Percentiles rank a stretch among this genome's conserved stretches.
phyloP scores from a whole-genome alignment of 1,140 invertebrate species.

The Pseudomyrmex concolor region DNA sequence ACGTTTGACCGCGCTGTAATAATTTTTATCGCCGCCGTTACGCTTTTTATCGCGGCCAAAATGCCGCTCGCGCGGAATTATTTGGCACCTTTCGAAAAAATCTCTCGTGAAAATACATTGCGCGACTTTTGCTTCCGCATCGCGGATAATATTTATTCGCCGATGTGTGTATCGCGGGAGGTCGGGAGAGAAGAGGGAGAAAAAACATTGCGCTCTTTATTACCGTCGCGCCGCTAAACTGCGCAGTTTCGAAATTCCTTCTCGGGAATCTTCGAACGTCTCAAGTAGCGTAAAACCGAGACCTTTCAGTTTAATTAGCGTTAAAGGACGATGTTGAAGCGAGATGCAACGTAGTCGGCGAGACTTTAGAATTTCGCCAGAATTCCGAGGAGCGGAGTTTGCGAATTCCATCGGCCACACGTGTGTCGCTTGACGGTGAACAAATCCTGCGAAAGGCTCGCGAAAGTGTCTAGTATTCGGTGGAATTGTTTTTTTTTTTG shows the following conservation, averaged over 20 bases:
- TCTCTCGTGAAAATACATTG: constrained; percentile 32
- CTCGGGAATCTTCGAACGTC: constrained; percentile 31
- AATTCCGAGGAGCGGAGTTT: constrained; percentile 6
- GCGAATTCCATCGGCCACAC: constrained; percentile 1
- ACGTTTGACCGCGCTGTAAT: constrained; percentile 58
- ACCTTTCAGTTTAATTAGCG: constrained; percentile 38
- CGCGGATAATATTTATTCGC: constrained; percentile 42
- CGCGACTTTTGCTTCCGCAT: constrained; percentile 25
- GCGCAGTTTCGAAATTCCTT: constrained; percentile 37
- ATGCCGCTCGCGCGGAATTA: constrained; percentile 45
- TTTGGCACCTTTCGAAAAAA: constrained; percentile 41
- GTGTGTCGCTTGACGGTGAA: neutral
- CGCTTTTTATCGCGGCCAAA: constrained; percentile 40
- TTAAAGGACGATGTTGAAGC: constrained; percentile 12
- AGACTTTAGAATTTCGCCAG: constrained; percentile 1
- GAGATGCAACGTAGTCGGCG: neutral
- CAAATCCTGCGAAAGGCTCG: neutral
- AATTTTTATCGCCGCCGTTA: constrained; percentile 55
- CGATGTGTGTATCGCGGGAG: neutral
- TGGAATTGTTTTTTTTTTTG: too few relatives aligned
- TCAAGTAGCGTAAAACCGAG: constrained; percentile 39
- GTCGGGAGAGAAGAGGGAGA: too few relatives aligned
- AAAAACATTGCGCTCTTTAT: constrained; percentile 33
- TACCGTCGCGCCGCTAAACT: constrained; percentile 17
- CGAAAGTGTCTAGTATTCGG: neutral